Evolutionary conservation across 2,113 vertebrate genomes (phyloP).

Genomic region (Cairina moschata): DNA sequence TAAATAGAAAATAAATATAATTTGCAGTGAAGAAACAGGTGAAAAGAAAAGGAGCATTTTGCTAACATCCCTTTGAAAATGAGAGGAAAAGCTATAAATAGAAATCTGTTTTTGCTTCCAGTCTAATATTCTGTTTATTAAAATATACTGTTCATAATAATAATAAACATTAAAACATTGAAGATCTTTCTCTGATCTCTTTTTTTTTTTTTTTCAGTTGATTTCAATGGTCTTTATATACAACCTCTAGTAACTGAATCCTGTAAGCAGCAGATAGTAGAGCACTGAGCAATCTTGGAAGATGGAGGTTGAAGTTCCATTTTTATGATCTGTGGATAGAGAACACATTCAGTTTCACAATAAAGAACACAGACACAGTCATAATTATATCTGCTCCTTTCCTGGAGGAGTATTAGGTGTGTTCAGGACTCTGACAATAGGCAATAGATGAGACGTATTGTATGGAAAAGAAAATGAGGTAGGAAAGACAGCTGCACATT

Average conservation of each 20-base stretch:
- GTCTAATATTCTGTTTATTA: background rate
- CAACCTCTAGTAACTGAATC: background rate
- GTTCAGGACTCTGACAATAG: background rate
- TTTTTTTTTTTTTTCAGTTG: background rate
- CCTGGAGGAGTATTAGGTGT: background rate
- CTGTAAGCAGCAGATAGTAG: background rate
- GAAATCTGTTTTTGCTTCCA: background rate
- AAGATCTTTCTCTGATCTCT: background rate
- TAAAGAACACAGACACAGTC: background rate
- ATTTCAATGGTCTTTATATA: background rate
- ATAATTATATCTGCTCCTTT: background rate
- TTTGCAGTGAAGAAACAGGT: background rate
- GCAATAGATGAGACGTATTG: background rate
- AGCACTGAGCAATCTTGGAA: background rate
- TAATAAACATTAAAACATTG: background rate
- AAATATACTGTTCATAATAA: background rate
- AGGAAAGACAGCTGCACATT: background rate
- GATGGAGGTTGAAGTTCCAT: background rate
- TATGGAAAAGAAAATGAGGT: background rate
- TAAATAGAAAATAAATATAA: background rate
- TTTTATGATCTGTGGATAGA: background rate
- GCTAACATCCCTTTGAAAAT: background rate
- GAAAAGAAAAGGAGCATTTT: background rate
- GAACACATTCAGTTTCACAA: background rate
- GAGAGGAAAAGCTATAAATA: background rate